Conservation (phyloP, 2,888 invertebrate species). For the Leucoptera coffeella region DNA sequence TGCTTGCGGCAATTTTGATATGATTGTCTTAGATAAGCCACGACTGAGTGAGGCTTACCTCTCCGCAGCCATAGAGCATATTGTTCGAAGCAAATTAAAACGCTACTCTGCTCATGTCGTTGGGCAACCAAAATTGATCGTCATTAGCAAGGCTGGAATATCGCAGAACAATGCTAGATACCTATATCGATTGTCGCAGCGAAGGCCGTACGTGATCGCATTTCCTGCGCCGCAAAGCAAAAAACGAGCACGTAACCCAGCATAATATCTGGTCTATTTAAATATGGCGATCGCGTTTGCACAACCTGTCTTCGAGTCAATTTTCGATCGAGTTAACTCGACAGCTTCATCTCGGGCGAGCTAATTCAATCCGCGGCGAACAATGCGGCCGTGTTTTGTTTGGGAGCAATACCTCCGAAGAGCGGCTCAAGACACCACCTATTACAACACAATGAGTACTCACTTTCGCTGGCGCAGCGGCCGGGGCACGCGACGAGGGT, state of each 20-base stretch:
- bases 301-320: constrained; percentile 5
- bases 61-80: too few species aligned
- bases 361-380: constrained; percentile 8
- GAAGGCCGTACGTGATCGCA: constrained; percentile 19
- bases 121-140: constrained; percentile 47
- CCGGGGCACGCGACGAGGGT: constrained; percentile 32
- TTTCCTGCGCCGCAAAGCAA: too few species aligned
- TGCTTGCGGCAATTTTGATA: too few species aligned
- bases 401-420: constrained; percentile 14
- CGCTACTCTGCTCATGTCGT: constrained; percentile 30
- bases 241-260: constrained; percentile 31
- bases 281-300: constrained; percentile 6
- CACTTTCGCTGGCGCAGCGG: constrained; percentile 17
- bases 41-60: too few species aligned
- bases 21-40: too few species aligned
- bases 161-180: constrained; percentile 41
- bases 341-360: constrained; percentile 5
- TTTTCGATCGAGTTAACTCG: constrained; percentile 6
- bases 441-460: constrained; percentile 29
- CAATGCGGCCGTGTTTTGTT: constrained; percentile 10
- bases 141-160: constrained; percentile 49
- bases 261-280: too few species aligned
- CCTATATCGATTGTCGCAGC: constrained; percentile 11
- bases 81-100: constrained; percentile 33
- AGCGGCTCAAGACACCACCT: constrained; percentile 10